phyloP scores from a whole-genome alignment of 1,140 invertebrate species.

The Acyrthosiphon pisum region DNA sequence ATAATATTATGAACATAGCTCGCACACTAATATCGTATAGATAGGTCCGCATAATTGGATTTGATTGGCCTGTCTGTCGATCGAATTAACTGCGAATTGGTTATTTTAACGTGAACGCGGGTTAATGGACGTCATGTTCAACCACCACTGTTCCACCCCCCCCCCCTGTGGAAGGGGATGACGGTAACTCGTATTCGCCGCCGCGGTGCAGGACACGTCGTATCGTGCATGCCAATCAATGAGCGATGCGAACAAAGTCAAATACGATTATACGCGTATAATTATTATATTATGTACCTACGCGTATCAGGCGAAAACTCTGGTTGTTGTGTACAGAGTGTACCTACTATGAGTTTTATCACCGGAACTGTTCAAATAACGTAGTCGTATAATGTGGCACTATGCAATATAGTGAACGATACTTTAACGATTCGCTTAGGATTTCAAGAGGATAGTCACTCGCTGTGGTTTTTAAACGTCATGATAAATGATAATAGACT shows the following conservation, averaged over 20 bases:
- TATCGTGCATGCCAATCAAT: constrained; percentile 12
- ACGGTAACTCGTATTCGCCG: not conserved
- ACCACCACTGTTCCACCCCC: not conserved
- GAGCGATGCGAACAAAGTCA: not conserved
- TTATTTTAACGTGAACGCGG: not conserved
- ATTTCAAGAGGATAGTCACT: not conserved
- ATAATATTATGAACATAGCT: not conserved
- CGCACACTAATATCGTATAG: not conserved
- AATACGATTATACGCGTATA: not conserved
- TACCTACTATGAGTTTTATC: not conserved
- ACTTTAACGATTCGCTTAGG: not conserved
- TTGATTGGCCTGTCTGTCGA: not conserved
- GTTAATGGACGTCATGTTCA: not conserved
- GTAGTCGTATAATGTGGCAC: not conserved
- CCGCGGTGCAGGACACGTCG: not conserved
- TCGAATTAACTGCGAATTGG: constrained; percentile 5
- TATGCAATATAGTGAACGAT: not conserved
- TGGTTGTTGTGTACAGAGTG: not conserved
- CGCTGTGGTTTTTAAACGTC: not conserved
- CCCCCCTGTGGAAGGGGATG: too few species aligned
- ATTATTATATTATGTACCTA: not conserved
- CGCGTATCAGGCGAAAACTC: not conserved
- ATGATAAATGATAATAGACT: too few species aligned
- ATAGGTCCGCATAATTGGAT: constrained; percentile 3
- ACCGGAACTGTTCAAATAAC: not conserved